Evolutionary conservation across 2,797 vertebrate species (phyloP), one percentile per base, ranked within the genome.

Genomic region (Streptopelia turtur): DNA sequence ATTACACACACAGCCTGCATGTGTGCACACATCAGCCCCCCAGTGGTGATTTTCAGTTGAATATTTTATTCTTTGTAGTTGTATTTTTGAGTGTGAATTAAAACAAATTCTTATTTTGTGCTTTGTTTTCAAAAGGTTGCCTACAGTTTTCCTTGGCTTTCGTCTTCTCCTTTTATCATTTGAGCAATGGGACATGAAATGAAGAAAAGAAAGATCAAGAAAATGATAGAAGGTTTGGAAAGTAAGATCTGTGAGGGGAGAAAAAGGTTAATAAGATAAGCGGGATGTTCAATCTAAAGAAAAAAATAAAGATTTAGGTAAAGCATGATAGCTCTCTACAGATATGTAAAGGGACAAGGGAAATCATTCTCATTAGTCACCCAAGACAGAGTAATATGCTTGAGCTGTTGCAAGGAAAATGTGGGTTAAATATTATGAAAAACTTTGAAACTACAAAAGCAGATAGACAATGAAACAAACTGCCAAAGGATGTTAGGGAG

Each of bases 81-180:
- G 55, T 82, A 81, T 87, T 93, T 97, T 85, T 61, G 43, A 91
- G 90, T 82, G 77, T 75, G 95, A 96, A 96, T 93, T 96, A 97
- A 97, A 95, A 95, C 77, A 97, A 95, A 94, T 90, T 94, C 84
- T 86, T 94, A 94, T 95, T 96, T 97, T 95, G 69, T 91, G 90
- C 75, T 94, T 96, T 96, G 94, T 96, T 97, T 97, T 96, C 88
- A 97, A 97, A 97, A 96, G 96, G 91, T 83, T 94, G 65, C 85
- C 84, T 93, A 49, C 53, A 95, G 56, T 90, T 93, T 96, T 96
- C 90, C 72, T 90, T 95, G 83, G 65, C 61, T 86, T 95, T 96
- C 95, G 83, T 96, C 90, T 96, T 87, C 69, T 95, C 71, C 92
- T 96, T 97, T 97, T 93, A 96, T 97, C 94, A 80, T 95, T 95